Evolutionary conservation across 2,888 invertebrate genomes (phyloP).

Genomic region (Metallyticus violacea): DNA sequence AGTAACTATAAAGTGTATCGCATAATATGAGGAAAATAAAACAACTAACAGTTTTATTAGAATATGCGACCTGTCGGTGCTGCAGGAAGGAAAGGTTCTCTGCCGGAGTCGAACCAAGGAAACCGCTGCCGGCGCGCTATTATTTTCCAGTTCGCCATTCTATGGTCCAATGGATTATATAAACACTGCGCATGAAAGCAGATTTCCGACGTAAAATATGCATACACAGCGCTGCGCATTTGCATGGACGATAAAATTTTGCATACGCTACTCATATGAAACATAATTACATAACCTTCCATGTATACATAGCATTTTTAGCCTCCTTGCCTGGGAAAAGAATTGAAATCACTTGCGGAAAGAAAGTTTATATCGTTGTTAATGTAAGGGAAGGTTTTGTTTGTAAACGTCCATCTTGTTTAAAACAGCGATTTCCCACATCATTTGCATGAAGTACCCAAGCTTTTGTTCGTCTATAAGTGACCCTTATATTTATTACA

Average conservation of each 20-base stretch:
- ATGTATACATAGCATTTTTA: background rate
- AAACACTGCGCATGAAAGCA: slow-evolving; percentile 10
- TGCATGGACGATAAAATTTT: slow-evolving; percentile 8
- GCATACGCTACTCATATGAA: background rate
- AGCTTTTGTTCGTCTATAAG: no score
- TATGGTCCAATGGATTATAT: slow-evolving; percentile 1
- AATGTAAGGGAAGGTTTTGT: no score
- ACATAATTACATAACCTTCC: background rate
- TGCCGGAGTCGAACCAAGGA: background rate
- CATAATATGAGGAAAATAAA: no score
- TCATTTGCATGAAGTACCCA: no score
- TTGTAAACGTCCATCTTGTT: no score
- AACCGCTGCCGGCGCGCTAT: background rate
- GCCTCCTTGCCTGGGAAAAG: background rate
- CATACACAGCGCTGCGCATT: background rate
- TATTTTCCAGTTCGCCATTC: background rate
- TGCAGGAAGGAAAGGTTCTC: no score
- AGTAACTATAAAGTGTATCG: no score
- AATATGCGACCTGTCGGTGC: no score
- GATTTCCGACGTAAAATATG: background rate
- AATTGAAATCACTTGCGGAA: background rate
- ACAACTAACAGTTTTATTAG: no score
- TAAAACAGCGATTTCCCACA: no score
- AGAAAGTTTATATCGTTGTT: no score
- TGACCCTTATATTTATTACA: no score